Evolutionary conservation across 2,888 invertebrate genomes (phyloP).

Genomic region (Lamproptera curius): DNA sequence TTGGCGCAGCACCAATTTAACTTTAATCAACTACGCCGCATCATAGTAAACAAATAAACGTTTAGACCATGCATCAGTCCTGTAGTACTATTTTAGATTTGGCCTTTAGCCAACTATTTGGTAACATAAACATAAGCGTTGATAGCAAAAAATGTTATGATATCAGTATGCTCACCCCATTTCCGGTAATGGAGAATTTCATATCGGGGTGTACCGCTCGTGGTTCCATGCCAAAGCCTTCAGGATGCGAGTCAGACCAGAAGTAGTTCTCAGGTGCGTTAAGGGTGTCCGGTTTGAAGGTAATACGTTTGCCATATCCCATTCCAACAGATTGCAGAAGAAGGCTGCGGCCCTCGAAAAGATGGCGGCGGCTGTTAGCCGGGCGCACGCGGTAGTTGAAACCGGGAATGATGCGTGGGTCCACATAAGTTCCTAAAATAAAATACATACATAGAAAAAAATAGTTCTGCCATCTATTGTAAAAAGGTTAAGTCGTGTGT

Average conservation of each 20-base stretch:
- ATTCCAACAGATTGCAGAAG: constrained; percentile 82
- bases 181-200: constrained; percentile 80
- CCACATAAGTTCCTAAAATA: constrained; percentile 83
- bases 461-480: too few species aligned
- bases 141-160: constrained; percentile 6
- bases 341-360: constrained; percentile 82
- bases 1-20: constrained; percentile 6
- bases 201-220: constrained; percentile 82
- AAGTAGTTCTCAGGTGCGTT: constrained; percentile 82
- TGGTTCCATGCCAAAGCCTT: constrained; percentile 83
- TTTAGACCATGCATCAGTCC: constrained; percentile 17
- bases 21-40: constrained; percentile 22
- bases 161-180: constrained; percentile 67
- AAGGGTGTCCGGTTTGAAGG: constrained; percentile 82
- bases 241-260: constrained; percentile 87
- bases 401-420: constrained; percentile 84
- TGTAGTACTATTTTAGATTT: constrained; percentile 12
- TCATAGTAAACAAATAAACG: constrained; percentile 37
- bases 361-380: constrained; percentile 79
- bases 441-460: too few species aligned
- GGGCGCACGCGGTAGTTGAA: constrained; percentile 85
- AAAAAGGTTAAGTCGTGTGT: too few species aligned
- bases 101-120: constrained; percentile 9
- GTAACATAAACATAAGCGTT: neutral
- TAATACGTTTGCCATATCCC: constrained; percentile 87